These are phyloP conservation scores for Ornithoptera alexandrae DNA, from an alignment of 2,888 invertebrate genomes.

Conservation along the genomic window DNA sequence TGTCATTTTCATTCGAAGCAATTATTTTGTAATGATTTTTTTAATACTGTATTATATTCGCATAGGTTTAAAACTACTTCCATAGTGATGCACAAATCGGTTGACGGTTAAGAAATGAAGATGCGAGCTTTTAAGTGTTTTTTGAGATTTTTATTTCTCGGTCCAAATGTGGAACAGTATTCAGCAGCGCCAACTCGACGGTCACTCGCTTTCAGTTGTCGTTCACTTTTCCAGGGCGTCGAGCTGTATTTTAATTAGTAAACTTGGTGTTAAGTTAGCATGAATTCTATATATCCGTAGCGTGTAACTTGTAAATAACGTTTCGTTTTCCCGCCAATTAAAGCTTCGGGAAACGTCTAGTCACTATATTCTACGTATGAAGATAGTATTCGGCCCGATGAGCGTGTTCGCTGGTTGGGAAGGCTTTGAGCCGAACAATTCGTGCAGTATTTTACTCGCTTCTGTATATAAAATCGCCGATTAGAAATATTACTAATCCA, in stretches of 20 bases:
- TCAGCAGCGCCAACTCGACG: constrained; percentile 49
- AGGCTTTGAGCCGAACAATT: constrained; percentile 49
- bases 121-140: constrained; percentile 55
- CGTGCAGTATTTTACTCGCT: constrained; percentile 59
- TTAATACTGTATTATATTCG: constrained; percentile 51
- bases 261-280: constrained; percentile 61
- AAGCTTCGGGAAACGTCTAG: constrained; percentile 63
- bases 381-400: constrained; percentile 40
- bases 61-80: constrained; percentile 64
- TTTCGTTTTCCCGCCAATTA: constrained; percentile 46
- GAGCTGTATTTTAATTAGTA: constrained; percentile 41
- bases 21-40: constrained; percentile 45
- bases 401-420: constrained; percentile 29
- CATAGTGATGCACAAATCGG: constrained; percentile 71
- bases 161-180: constrained; percentile 36
- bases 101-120: constrained; percentile 44
- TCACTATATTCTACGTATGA: constrained; percentile 63
- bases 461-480: constrained; percentile 53
- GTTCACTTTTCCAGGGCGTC: constrained; percentile 49
- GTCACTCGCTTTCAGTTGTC: constrained; percentile 38
- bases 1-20: constrained; percentile 42
- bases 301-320: constrained; percentile 64
- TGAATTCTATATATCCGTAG: constrained; percentile 63
- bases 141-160: constrained; percentile 55
- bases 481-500: constrained; percentile 27